Conservation (phyloP, 2,113 vertebrate species). For the Melanocharis versteri region DNA sequence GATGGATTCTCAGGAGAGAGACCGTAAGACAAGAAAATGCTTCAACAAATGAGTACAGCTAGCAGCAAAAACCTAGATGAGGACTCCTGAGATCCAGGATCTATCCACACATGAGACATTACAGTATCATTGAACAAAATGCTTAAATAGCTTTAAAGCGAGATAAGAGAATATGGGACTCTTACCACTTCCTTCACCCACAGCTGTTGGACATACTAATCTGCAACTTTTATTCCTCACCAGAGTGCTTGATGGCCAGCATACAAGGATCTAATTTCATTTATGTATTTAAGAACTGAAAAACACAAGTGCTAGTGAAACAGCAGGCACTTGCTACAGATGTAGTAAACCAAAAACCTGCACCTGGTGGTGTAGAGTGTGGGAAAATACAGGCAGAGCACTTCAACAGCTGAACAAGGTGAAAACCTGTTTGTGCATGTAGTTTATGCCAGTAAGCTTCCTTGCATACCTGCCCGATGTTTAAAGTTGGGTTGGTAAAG, state of each 20-base stretch:
- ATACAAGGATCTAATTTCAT: neutral
- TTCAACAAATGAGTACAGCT: neutral
- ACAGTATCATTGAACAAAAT: neutral
- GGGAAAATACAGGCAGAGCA: neutral
- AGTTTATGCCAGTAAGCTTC: neutral
- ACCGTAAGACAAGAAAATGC: neutral
- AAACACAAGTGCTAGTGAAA: neutral
- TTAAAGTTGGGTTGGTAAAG: neutral
- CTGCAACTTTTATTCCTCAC: neutral
- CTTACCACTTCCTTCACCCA: neutral
- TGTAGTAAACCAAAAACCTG: neutral
- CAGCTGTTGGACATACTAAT: neutral
- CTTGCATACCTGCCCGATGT: neutral
- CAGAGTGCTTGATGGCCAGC: neutral
- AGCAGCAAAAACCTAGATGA: neutral
- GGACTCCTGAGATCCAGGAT: neutral
- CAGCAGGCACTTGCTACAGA: neutral
- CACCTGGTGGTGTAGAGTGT: neutral
- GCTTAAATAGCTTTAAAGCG: neutral
- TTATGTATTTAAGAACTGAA: neutral
- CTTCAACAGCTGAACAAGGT: neutral
- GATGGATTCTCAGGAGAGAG: neutral
- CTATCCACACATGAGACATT: neutral
- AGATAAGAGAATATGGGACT: neutral
- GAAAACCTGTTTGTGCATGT: neutral